phyloP scores from a whole-genome alignment of 2,888 invertebrate genomes.

The Sminthurinus aureus region DNA sequence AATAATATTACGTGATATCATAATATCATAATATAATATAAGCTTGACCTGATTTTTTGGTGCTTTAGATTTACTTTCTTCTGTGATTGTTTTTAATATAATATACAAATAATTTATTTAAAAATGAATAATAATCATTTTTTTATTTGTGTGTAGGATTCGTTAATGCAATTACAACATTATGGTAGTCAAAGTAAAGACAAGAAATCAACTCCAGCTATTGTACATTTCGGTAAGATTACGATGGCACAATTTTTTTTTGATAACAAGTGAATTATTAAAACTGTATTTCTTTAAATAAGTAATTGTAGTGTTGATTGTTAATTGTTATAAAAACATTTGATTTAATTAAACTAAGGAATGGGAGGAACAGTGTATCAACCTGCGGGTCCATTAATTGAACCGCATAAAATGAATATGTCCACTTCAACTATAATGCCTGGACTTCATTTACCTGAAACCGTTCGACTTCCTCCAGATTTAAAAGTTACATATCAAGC shows the following conservation, averaged over 20 bases:
- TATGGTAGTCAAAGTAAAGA: conserved; percentile 50
- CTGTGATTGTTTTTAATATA: background rate
- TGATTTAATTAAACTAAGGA: conserved; percentile 28
- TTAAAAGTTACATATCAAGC: conserved; percentile 60
- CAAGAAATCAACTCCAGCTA: conserved; percentile 50
- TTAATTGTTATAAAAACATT: background rate
- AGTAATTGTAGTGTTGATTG: background rate
- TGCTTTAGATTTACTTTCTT: background rate
- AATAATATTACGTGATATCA: background rate
- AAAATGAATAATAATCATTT: background rate
- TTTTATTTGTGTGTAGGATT: conserved; percentile 10
- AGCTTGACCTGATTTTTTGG: background rate
- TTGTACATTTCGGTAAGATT: conserved; percentile 56
- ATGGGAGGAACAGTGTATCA: conserved; percentile 70
- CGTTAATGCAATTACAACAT: background rate
- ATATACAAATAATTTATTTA: background rate
- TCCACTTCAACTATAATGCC: conserved; percentile 38
- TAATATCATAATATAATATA: too few relatives aligned
- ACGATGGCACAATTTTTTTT: background rate
- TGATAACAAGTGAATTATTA: background rate
- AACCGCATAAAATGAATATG: conserved; percentile 56
- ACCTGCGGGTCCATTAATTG: conserved; percentile 87
- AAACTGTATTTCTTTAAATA: background rate
- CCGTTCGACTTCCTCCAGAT: conserved; percentile 58
- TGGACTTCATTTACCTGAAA: conserved; percentile 55